Evolutionary conservation across 2,888 invertebrate genomes (phyloP), one percentile per base, ranked within the genome.

Genomic region (Automeris io): DNA sequence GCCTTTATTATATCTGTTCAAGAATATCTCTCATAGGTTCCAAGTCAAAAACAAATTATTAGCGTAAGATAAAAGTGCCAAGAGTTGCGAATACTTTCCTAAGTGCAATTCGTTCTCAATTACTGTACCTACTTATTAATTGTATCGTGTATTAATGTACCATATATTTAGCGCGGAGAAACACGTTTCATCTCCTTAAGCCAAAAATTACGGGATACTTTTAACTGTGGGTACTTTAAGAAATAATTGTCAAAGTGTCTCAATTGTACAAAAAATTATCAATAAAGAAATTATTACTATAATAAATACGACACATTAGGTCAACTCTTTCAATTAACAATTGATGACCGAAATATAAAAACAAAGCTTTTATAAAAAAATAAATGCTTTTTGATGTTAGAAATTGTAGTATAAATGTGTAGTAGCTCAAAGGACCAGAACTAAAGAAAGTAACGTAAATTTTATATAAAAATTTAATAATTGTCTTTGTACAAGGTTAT

Each of bases 21-120:
- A n/a, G n/a, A n/a, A n/a, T n/a, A n/a, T n/a, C n/a, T n/a, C n/a
- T n/a, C n/a, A 32, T 22, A 31, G 12, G 11, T 35, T 37, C 22
- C 24, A 18, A 24, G 8, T 12, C 23, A 22, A 22, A 23, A 37
- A 31, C 32, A 32, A 32, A 32, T 61, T 60, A 57, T 67, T 81
- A 82, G 75, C 57, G 57, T 86, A 83, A 83, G 79, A 72, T 50
- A 60, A 16, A 83, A 83, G 85, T 86, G 85, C 85, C 85, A 86
- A 85, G 76, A 74, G 70, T 71, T 61, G 68, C 70, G 58, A 68
- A 70, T 63, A 67, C 58, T 72, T 70, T 72, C 70, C 65, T 65
- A 80, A 78, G 75, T 78, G 80, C 85, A 79, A 79, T 79, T 82
- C 69, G 65, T 75, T 73, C 69, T 78, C 73, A 73, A 78, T 73